Percentiles rank a stretch among this genome's conserved stretches.
phyloP scores from a whole-genome alignment of 2,797 vertebrate species.

The Amphiprion clarkii region DNA sequence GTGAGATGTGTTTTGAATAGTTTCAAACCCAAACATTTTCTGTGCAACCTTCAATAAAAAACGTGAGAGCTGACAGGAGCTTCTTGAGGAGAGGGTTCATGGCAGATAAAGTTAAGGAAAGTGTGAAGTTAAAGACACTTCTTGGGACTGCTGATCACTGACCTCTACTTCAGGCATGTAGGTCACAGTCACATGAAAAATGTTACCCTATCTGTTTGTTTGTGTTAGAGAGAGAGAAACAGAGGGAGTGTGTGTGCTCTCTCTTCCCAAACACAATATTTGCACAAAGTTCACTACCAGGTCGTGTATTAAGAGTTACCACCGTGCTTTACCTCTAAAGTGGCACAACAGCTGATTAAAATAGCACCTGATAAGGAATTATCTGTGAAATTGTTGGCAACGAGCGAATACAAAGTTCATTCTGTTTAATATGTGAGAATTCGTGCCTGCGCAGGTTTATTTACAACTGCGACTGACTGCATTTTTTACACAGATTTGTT shows the following conservation, averaged over 20 bases:
- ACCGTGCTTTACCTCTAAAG: not conserved
- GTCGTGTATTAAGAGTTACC: not conserved
- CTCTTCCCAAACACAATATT: slow-evolving; percentile 15
- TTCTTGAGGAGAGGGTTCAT: not conserved
- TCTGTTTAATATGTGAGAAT: not conserved
- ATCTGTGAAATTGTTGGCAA: not conserved
- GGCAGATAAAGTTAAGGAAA: slow-evolving; percentile 10
- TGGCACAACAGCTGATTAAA: not conserved
- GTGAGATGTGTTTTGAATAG: slow-evolving; percentile 18
- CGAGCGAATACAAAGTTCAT: rapidly evolving
- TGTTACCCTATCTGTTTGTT: slow-evolving; percentile 25
- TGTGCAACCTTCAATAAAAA: not conserved
- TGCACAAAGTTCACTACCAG: not conserved
- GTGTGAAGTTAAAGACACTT: slow-evolving; percentile 21
- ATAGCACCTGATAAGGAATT: not conserved
- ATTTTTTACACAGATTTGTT: not conserved
- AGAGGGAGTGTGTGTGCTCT: not conserved
- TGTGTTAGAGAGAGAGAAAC: not conserved
- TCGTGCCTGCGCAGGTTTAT: not conserved
- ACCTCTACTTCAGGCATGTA: slow-evolving; percentile 29
- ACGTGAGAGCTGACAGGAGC: not conserved
- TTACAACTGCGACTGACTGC: not conserved
- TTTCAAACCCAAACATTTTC: slow-evolving; percentile 18
- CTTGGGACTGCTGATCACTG: slow-evolving; percentile 42
- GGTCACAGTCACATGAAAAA: slow-evolving; percentile 64